Percentiles rank a stretch among this genome's conserved stretches.
Evolutionary conservation across 1,140 invertebrate genomes (phyloP).

Genomic region (Euura lappo): DNA sequence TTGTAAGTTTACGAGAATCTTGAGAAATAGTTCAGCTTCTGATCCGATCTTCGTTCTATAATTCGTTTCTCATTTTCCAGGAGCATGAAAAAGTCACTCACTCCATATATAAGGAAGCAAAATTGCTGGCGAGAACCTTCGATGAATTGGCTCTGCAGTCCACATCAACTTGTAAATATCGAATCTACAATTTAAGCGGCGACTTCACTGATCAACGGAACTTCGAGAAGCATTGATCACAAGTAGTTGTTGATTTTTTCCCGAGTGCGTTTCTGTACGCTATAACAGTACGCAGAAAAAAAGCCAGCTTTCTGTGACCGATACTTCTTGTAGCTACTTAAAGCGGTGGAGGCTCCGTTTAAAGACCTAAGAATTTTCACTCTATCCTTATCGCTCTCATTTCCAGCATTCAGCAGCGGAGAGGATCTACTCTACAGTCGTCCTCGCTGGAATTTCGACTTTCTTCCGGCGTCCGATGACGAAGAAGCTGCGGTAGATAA

Average conservation of each 20-base stretch:
- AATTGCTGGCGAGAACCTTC: conserved; percentile 41
- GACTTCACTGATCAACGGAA: too few relatives aligned
- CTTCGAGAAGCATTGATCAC: too few relatives aligned
- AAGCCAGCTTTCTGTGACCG: too few relatives aligned
- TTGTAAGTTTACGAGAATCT: conserved; percentile 31
- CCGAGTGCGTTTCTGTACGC: too few relatives aligned
- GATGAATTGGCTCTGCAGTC: conserved; percentile 38
- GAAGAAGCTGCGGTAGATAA: conserved; percentile 38
- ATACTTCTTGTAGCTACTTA: too few relatives aligned
- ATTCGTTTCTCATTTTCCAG: conserved; percentile 12
- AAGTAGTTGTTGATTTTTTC: too few relatives aligned
- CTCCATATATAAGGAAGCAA: conserved; percentile 42
- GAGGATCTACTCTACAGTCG: conserved; percentile 42
- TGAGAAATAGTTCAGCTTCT: background rate
- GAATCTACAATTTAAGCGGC: too few relatives aligned
- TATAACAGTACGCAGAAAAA: too few relatives aligned
- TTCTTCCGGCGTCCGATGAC: conserved; percentile 44
- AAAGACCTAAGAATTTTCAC: conserved; percentile 10
- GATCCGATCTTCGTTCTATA: background rate
- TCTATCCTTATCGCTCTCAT: conserved; percentile 16
- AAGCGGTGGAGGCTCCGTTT: too few relatives aligned
- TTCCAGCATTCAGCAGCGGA: conserved; percentile 23
- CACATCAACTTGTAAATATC: conserved; percentile 32
- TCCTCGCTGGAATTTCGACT: conserved; percentile 37
- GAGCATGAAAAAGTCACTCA: conserved; percentile 32